Conservation (phyloP, 2,113 vertebrate genomes). For the Rhineura floridana region DNA sequence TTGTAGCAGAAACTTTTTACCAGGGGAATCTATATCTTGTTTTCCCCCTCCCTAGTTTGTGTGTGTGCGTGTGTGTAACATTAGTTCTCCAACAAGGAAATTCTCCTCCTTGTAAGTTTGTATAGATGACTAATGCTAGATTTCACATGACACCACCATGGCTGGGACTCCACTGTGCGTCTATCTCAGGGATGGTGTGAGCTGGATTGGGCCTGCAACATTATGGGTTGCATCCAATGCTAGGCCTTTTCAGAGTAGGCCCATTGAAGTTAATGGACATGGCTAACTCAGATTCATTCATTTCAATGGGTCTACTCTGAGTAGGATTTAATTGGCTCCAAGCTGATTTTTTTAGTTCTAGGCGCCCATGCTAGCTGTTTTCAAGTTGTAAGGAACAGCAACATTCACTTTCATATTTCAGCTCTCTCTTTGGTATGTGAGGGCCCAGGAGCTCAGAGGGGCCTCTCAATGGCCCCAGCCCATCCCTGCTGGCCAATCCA, state of each 20-base stretch:
- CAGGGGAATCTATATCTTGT: constrained; percentile 17
- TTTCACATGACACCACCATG: not conserved
- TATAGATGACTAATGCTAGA: not conserved
- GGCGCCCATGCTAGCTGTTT: too few species aligned
- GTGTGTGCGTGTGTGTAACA: not conserved
- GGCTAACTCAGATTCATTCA: too few species aligned
- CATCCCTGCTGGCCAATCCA: too few species aligned
- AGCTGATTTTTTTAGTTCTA: too few species aligned
- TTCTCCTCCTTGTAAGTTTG: not conserved
- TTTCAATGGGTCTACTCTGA: too few species aligned
- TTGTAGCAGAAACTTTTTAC: constrained; percentile 65
- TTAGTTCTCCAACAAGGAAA: constrained; percentile 28
- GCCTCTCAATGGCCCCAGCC: too few species aligned
- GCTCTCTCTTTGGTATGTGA: not conserved
- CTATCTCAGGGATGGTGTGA: not conserved
- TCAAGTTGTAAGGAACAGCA: not conserved
- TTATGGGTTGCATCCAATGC: too few species aligned
- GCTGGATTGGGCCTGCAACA: not conserved
- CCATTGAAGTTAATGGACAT: too few species aligned
- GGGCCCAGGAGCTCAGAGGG: too few species aligned
- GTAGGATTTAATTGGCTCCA: too few species aligned
- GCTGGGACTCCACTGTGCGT: constrained; percentile 8
- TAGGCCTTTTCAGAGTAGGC: too few species aligned
- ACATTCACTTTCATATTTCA: not conserved
- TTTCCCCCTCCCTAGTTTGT: not conserved